Evolutionary conservation across 1,140 invertebrate genomes (phyloP).

Genomic region (Battus philenor): DNA sequence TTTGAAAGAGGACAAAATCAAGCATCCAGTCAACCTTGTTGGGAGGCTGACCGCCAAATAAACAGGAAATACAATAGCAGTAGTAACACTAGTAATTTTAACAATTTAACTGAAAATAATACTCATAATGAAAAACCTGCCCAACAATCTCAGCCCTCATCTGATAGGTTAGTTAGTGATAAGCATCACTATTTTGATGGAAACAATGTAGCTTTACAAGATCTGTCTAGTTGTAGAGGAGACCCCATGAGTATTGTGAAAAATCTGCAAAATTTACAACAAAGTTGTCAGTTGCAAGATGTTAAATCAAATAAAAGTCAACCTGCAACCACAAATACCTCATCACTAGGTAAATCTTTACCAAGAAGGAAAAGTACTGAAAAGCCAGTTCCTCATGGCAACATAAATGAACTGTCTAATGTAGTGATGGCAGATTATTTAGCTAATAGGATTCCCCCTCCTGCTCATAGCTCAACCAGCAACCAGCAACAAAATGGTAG

Average conservation of each 20-base stretch:
- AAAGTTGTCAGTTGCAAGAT: slow-evolving; percentile 78
- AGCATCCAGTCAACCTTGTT: slow-evolving; percentile 62
- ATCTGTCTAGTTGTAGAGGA: slow-evolving; percentile 82
- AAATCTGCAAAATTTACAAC: slow-evolving; percentile 80
- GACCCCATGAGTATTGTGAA: slow-evolving; percentile 86
- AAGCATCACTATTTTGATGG: slow-evolving; percentile 63
- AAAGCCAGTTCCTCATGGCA: slow-evolving; percentile 62
- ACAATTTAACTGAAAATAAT: slow-evolving; percentile 72
- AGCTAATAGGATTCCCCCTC: slow-evolving; percentile 80
- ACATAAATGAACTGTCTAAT: slow-evolving; percentile 74
- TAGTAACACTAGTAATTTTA: slow-evolving; percentile 57
- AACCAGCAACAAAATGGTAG: slow-evolving; percentile 81
- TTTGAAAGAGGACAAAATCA: slow-evolving; percentile 77
- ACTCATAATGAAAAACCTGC: slow-evolving; percentile 58
- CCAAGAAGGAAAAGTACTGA: slow-evolving; percentile 75
- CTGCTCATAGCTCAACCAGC: slow-evolving; percentile 81
- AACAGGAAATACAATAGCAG: slow-evolving; percentile 60
- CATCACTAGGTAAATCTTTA: slow-evolving; percentile 45
- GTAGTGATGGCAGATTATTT: slow-evolving; percentile 77
- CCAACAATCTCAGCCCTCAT: slow-evolving; percentile 42
- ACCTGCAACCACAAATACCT: slow-evolving; percentile 31
- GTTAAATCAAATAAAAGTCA: slow-evolving; percentile 68
- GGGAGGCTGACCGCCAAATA: slow-evolving; percentile 66
- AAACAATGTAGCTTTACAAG: slow-evolving; percentile 79
- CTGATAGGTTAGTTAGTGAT: slow-evolving; percentile 52